Base-by-base conservation (phyloP, 2,113 vertebrate species). In the Ameiurus melas region DNA sequence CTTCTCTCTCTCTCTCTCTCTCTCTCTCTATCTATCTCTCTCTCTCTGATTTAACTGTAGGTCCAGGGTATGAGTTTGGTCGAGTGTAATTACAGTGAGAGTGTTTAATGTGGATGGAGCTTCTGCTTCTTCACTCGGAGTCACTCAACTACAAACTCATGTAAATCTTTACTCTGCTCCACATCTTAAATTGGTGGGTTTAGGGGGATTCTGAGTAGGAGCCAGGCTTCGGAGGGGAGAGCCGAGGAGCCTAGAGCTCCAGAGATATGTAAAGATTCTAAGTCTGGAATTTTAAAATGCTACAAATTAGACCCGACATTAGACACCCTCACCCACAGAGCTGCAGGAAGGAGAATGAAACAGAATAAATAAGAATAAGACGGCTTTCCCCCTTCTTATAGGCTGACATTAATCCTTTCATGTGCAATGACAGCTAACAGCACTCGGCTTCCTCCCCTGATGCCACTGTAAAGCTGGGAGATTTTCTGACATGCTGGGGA, bases 341-440 rank as follows among this genome's bases (percentile, higher is more conserved):
- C 97, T 95, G 94, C 91, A 94, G 96, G 96, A 97, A 96, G 96
- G 97, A 96, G 97, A 97, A 97, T 97, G 97, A 98, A 98, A 97
- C 97, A 94, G 97, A 98, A 99, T 99, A 99, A 99, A 99, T 97
- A 98, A 98, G 97, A 98, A 96, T 97, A 98, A 98, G 97, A 96
- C 94, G 96, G 96, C 96, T 97, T 98, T 97, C 95, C 92, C 91
- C 91, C 94, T 94, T 95, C 94, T 97, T 98, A 97, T 97, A 99
- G 98, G 98, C 97, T 98, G 97, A 98, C 98, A 98, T 99, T 99
- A 99, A 99, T 97, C 97, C 96, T 98, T 97, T 99, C 97, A 98
- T 98, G 97, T 97, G 97, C 96, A 94, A 97, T 99, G 97, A 98
- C 97, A 98, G 97, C 97, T 97, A 97, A 96, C 96, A 97, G 96